These are phyloP conservation scores for Pyrochroa serraticornis DNA, from an alignment of 2,888 invertebrate species.

Conservation along the genomic window DNA sequence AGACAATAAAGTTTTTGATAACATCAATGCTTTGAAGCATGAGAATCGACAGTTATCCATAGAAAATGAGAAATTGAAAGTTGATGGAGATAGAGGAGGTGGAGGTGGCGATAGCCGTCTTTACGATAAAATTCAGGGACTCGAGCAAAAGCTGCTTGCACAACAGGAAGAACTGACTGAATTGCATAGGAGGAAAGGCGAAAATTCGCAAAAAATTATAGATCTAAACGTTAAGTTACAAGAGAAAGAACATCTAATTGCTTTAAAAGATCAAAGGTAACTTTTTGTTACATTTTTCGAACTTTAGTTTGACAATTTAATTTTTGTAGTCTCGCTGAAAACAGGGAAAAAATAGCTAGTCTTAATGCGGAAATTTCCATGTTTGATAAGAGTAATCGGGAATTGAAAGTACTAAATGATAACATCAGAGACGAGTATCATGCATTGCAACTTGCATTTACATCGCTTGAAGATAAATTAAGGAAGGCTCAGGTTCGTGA, in stretches of 20 bases:
- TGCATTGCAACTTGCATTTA: conserved; percentile 89
- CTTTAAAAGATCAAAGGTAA: conserved; percentile 75
- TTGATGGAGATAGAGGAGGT: conserved; percentile 58
- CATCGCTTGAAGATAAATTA: conserved; percentile 87
- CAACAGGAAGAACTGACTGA: conserved; percentile 94
- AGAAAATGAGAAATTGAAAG: conserved; percentile 81
- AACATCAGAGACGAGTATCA: conserved; percentile 93
- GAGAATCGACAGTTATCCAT: conserved; percentile 87
- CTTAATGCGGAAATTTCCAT: conserved; percentile 76
- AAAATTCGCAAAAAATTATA: conserved; percentile 92
- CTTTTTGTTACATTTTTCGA: conserved; percentile 20
- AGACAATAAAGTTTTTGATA: conserved; percentile 88
- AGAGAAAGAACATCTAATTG: conserved; percentile 80
- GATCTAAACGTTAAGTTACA: conserved; percentile 85
- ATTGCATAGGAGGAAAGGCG: conserved; percentile 85
- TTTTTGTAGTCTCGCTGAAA: conserved; percentile 69
- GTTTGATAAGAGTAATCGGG: conserved; percentile 73
- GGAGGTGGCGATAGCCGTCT: conserved; percentile 51
- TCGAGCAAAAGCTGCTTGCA: conserved; percentile 84
- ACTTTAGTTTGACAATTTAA: conserved; percentile 21
- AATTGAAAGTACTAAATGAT: conserved; percentile 84
- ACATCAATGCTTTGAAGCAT: conserved; percentile 76
- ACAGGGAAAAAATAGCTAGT: conserved; percentile 68
- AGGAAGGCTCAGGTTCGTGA: conserved; percentile 74
- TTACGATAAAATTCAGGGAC: conserved; percentile 65